phyloP scores from a whole-genome alignment of 2,888 invertebrate species.

The Smittia sp. region DNA sequence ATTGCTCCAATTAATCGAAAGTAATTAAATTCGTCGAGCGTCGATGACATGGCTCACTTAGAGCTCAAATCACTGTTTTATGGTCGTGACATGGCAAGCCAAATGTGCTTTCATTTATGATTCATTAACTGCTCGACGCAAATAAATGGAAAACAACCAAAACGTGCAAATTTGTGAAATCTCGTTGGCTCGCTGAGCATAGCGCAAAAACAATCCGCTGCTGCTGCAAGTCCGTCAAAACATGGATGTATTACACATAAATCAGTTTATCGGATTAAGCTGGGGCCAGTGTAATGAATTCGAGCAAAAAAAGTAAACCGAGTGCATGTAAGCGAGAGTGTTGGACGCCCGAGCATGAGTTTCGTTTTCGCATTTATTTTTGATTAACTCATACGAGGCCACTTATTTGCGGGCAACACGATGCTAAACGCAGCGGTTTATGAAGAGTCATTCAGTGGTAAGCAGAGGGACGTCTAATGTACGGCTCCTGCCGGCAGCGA shows the following conservation, averaged over 20 bases:
- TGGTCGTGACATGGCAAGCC: neutral
- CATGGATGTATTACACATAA: neutral
- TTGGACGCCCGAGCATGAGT: neutral
- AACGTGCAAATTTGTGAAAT: constrained; percentile 14
- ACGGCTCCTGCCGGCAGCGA: neutral
- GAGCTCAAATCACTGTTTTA: neutral
- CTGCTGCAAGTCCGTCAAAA: neutral
- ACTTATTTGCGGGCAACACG: constrained; percentile 16
- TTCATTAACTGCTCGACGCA: neutral
- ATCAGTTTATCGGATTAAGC: neutral
- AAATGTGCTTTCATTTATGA: neutral
- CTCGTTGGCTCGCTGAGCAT: neutral
- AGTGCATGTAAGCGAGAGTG: neutral
- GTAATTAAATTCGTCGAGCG: neutral
- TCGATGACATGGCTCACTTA: neutral
- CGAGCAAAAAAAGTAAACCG: constrained; percentile 11
- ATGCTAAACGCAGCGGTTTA: neutral
- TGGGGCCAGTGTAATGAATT: constrained; percentile 29
- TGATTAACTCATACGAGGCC: constrained; percentile 24
- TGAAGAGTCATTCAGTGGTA: constrained; percentile 17
- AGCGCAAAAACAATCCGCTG: neutral
- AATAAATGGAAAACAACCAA: neutral
- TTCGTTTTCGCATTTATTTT: constrained; percentile 25
- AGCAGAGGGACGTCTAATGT: neutral
- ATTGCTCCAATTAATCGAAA: too few relatives aligned